Conservation (phyloP, 1,140 invertebrate genomes). For the Pygmarrhopalites habei region DNA sequence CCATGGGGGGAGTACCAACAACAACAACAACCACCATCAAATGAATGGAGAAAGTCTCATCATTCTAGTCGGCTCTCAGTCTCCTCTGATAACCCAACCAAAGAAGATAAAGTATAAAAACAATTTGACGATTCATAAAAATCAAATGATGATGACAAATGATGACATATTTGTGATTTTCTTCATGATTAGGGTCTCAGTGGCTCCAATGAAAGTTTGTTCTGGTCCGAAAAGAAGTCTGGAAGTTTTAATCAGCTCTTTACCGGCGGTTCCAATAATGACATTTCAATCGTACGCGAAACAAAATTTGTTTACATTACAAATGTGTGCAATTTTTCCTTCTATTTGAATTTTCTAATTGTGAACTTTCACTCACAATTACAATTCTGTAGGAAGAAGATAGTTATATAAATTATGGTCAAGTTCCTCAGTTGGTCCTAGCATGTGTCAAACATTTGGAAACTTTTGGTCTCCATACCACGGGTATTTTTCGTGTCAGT, state of each 20-base stretch:
- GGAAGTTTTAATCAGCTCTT: slow-evolving; percentile 9
- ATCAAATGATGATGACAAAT: too few species aligned
- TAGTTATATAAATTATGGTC: not conserved
- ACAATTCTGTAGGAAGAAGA: not conserved
- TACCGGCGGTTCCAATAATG: too few species aligned
- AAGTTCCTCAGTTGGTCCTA: slow-evolving; percentile 60
- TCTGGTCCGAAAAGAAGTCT: slow-evolving; percentile 10
- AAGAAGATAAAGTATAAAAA: not conserved
- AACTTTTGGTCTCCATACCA: slow-evolving; percentile 65
- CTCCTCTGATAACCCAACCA: not conserved
- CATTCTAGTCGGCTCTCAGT: not conserved
- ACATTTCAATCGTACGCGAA: too few species aligned
- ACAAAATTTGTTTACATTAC: too few species aligned
- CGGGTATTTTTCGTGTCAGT: slow-evolving; percentile 83
- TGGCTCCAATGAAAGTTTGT: slow-evolving; percentile 32
- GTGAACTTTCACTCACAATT: too few species aligned
- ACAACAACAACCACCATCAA: too few species aligned
- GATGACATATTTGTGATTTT: too few species aligned
- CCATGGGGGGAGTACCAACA: not conserved
- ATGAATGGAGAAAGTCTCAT: not conserved
- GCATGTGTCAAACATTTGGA: slow-evolving; percentile 74
- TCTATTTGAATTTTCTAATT: too few species aligned
- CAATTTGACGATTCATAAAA: too few species aligned
- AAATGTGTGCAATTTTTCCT: too few species aligned
- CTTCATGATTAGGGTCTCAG: too few species aligned